Evolutionary conservation across 2,113 vertebrate species (phyloP), one percentile per base, ranked within the genome.

Genomic region (Cololabis saira): DNA sequence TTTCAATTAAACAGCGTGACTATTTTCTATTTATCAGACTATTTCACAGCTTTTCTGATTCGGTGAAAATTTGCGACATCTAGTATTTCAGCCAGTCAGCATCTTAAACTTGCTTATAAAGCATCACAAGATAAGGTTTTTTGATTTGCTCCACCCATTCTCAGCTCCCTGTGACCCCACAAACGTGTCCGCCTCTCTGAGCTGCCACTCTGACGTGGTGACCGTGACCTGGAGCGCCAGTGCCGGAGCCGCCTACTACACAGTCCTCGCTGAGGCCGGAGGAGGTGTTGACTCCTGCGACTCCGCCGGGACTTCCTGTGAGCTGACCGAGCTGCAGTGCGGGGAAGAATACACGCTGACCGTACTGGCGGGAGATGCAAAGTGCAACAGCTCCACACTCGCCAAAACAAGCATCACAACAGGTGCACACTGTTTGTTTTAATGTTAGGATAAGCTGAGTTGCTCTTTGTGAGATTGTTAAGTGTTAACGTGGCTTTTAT

Each of bases 141-240:
- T 45, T 42, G 21, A 42, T 22, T 2, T 45, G 22, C 5, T 33
- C 4, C 22, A 16, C 12, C 58, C 30, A 9, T 27, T 17, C 49
- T 72, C 68, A 95, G 94, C 84, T 8, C 93, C 93, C 12, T 95
- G 94, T 56, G 74, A 87, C 24, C 92, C 93, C 7, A 61, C 76
- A 43, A 78, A 83, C 3, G 74, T 92, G 37, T 0, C 24, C 0
- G 78, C 87, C 19, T 1, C 37, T 17, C 33, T 91, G 58, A 41
- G 85, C 44, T 95, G 94, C 51, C 6, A 41, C 30, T 67, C 86
- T 2, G 84, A 71, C 5, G 64, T 53, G 13, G 88, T 56, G 22
- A 84, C 48, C 0, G 90, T 93, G 58, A 85, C 43, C 0, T 94
- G 94, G 94, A 43, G 24, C 1, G 50, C 84, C 40, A 86, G 89